Evolutionary conservation across 2,113 vertebrate species (phyloP), one percentile per base, ranked within the genome.

Genomic region (Thamnophis sirtalis): DNA sequence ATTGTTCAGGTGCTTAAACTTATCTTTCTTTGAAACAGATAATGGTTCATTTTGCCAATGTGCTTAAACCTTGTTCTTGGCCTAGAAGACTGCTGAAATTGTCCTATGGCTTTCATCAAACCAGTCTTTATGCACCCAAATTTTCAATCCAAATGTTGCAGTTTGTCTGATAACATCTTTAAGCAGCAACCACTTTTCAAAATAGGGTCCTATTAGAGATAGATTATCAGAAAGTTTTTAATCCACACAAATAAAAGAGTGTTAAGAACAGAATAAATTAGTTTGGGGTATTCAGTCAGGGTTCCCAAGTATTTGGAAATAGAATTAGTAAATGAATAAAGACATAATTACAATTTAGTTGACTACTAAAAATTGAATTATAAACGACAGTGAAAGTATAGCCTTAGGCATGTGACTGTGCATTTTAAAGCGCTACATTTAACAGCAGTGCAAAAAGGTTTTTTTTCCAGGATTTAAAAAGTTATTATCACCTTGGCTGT

Each of bases 401-500:
- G 95, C 97, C 97, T 97, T 94, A 96, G 97, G 97, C 97, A 87
- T 97, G 92, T 97, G 95, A 92, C 95, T 96, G 91, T 96, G 96
- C 96, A 97, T 97, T 97, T 95, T 96, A 95, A 98, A 97, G 94
- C 93, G 93, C 84, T 94, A 94, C 51, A 93, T 97, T 95, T 97
- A 95, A 95, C 97, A 95, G 96, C 97, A 97, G 96, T 97, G 96
- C 94, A 97, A 92, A 80, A 88, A 97, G 89, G 90, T 92, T 95
- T 92, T 92, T 92, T 95, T 96, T 21, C 93, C 93, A 93, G 86
- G 95, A 86, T 97, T 96, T 73, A 95, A 95, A 96, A 97, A 95
- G 96, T 97, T 96, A 97, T 97, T 98, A 98, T 94, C 97, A 97
- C 97, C 94, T 97, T 96, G 88, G 43, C 84, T 97, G 53, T 95